Conservation (phyloP, 1,140 invertebrate species). For the Drosophila kanapiae region DNA sequence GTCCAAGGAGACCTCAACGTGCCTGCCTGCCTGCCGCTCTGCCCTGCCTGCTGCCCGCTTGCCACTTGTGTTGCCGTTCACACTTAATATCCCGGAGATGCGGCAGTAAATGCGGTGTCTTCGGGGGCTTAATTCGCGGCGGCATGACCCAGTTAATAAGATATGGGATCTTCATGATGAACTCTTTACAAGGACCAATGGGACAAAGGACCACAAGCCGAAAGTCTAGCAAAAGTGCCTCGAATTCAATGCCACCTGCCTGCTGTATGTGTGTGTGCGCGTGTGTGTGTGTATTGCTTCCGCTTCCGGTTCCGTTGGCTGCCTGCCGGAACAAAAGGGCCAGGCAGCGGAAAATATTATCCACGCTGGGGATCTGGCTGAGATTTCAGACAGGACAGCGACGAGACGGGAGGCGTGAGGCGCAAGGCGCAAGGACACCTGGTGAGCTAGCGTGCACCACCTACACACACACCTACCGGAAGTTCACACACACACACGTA, state of each 20-base stretch:
- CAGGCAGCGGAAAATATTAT: constrained; percentile 74
- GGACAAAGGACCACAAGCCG: not conserved
- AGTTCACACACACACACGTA: constrained; percentile 25
- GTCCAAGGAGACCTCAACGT: not conserved
- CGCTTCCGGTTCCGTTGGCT: constrained; percentile 51
- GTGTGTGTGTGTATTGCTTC: constrained; percentile 57
- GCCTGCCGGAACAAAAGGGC: constrained; percentile 46
- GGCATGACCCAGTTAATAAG: constrained; percentile 31
- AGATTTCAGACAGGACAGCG: constrained; percentile 9
- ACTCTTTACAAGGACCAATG: constrained; percentile 8
- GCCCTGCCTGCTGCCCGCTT: not conserved
- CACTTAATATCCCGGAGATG: constrained; percentile 63
- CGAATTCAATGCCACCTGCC: constrained; percentile 22
- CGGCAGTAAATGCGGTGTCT: constrained; percentile 17
- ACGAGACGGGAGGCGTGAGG: not conserved
- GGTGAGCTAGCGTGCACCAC: not conserved
- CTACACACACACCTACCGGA: constrained; percentile 16
- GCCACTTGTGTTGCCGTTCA: constrained; percentile 62
- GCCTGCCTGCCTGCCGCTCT: not conserved
- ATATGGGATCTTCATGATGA: constrained; percentile 37
- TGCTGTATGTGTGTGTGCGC: not conserved
- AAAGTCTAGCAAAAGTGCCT: constrained; percentile 6
- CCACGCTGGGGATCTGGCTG: constrained; percentile 32
- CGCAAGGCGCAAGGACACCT: constrained; percentile 38
- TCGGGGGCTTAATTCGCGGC: constrained; percentile 18